These are phyloP conservation scores for Musca vetustissima DNA, from an alignment of 1,140 invertebrate species.

Conservation along the genomic window DNA sequence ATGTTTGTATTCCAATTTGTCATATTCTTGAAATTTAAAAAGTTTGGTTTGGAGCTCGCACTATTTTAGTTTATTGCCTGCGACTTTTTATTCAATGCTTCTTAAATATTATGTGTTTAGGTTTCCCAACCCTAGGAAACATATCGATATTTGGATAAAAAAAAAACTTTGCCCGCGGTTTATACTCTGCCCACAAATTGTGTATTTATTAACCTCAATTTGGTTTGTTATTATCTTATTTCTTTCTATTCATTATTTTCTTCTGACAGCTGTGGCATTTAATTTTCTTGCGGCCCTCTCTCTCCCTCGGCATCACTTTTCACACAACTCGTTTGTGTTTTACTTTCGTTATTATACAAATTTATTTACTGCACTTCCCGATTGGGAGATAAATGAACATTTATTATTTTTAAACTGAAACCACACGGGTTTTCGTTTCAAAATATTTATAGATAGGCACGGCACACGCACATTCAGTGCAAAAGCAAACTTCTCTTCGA, in stretches of 20 bases:
- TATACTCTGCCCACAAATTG: background rate
- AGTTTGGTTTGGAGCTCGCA: too few species aligned
- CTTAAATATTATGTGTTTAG: too few species aligned
- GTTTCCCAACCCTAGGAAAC: too few species aligned
- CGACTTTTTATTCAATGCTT: too few species aligned
- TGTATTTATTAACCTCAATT: constrained; percentile 16
- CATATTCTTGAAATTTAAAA: too few species aligned
- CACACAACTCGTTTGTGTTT: background rate
- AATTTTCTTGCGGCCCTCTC: background rate
- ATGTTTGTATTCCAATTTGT: too few species aligned
- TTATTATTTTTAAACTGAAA: constrained; percentile 7
- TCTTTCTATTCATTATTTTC: background rate
- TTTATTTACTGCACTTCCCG: too few species aligned
- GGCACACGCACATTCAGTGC: background rate
- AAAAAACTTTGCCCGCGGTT: too few species aligned
- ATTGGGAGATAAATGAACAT: background rate
- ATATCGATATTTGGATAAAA: too few species aligned
- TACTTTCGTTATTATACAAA: too few species aligned
- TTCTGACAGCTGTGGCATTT: background rate
- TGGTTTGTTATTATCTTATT: constrained; percentile 8
- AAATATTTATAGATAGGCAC: constrained; percentile 10
- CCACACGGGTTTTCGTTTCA: background rate
- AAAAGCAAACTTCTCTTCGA: background rate
- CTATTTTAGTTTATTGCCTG: too few species aligned
- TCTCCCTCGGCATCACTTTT: too few species aligned